Base-by-base conservation (phyloP, 2,888 invertebrate species). In the Morpho achilles region DNA sequence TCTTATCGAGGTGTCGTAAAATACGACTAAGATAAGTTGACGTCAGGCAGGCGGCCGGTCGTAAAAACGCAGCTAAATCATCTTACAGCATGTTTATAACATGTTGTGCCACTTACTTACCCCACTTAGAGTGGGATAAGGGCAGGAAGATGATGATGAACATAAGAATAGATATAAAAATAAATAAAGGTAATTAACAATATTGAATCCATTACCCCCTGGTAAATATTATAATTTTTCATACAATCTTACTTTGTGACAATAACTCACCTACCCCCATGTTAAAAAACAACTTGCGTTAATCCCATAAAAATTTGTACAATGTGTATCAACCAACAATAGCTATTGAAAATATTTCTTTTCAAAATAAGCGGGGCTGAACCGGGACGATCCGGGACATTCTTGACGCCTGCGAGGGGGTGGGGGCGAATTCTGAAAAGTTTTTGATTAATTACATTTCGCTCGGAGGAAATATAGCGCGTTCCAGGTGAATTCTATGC, bases 361-460 rank as follows among this genome's bases (percentile, higher is more conserved):
- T 52, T 52, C 22, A 61, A 63, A 68, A 65, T 61, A 61, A 58
- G 61, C 61, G 67, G 58, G 57, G 50, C 61, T 50, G 54, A 59
- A 61, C 58, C 58, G 59, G 47, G 58, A 58, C 50, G 46, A 50
- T 50, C 63, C 59, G 56, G 56, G 60, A 65, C 67, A 64, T 65
- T 67, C 65, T 64, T 60, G 58, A 61, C 62, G 59, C 62, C 62
- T 64, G 40, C 49, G 47, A 59, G 63, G 61, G 61, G 54, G 46
- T 44, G 45, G 58, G 32, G 50, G 50, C 43, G 56, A 44, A 52
- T 76, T 72, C 75, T 73, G 73, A 72, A 80, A 89, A 87, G 79
- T 88, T 88, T 89, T 88, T 89, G 89, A 89, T 88, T 88, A 89
- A 89, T 89, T 89, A 87, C 87, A 80, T 86, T 84, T 86, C 75